These are phyloP conservation scores for Labrus mixtus DNA, from an alignment of 2,113 vertebrate species.

Conservation along the genomic window DNA sequence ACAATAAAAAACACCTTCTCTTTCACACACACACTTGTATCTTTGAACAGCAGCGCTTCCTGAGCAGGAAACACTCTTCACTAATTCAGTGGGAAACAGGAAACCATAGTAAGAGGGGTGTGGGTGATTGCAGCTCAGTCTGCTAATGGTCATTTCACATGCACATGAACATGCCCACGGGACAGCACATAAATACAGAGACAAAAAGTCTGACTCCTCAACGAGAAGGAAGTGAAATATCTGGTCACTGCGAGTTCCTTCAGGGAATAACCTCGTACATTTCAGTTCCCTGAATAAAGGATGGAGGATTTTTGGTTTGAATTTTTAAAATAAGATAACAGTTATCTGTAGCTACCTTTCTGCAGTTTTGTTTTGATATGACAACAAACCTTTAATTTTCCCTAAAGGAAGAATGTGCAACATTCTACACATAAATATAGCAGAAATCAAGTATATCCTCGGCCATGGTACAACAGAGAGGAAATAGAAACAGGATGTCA, in stretches of 20 bases:
- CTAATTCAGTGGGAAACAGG: conserved; percentile 48
- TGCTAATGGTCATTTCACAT: conserved; percentile 56
- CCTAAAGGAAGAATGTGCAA: no score
- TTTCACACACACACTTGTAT: not conserved
- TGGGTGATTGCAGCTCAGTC: conserved; percentile 13
- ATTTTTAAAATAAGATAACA: not conserved
- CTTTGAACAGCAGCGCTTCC: conserved; percentile 9
- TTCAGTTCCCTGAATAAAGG: not conserved
- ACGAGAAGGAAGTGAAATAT: conserved; percentile 5
- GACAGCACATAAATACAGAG: conserved; percentile 26
- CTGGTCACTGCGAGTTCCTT: not conserved
- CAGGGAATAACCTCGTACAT: conserved; percentile 6
- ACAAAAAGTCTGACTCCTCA: conserved; percentile 10
- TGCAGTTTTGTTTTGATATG: no score
- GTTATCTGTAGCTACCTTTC: no score
- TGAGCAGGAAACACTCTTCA: conserved; percentile 12
- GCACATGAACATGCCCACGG: conserved; percentile 48
- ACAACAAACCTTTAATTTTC: no score
- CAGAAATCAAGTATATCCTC: no score
- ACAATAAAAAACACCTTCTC: not conserved
- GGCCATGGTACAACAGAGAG: no score
- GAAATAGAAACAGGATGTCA: no score
- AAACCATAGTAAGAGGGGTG: conserved; percentile 13
- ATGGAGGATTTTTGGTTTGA: not conserved
- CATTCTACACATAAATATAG: no score